Base-by-base conservation (phyloP, 2,113 vertebrate genomes). In the Poeciliopsis retropinna region DNA sequence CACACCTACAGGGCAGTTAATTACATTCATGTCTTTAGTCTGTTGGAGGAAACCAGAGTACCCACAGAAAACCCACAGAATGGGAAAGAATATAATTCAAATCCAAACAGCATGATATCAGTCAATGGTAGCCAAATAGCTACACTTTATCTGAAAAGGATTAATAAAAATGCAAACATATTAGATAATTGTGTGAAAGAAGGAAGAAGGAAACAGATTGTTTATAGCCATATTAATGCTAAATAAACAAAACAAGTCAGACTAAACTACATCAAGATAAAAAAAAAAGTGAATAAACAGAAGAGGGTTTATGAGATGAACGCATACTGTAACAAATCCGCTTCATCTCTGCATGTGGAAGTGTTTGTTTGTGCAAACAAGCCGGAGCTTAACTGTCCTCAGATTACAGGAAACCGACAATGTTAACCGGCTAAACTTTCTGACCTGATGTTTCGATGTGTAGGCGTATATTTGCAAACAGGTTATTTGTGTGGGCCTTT, bases 401-500 rank as follows among this genome's bases (percentile, higher is more conserved):
- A 17, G 51, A 57, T 57, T 17, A n/a, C 51, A 57, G 51, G 47
- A n/a, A 57, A n/a, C 51, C n/a, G 25, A 57, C 22, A 57, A 57
- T 10, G 51, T 57, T 8, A 57, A 10, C 51, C 10, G 51, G 25
- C 51, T 25, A 25, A 57, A 57, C 22, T 57, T 57, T 57, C 51
- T 57, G 51, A 57, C 51, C 51, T n/a, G 22, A 57, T 57, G 51
- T 57, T 57, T 57, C 51, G 8, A 57, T 57, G 51, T n/a, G 1
- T 57, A 57, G 8, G 51, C 51, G 22, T 54, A 54, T 54, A 7
- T 57, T 57, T 57, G 51, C 51, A 57, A 57, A 57, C 51, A 70
- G 66, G 44, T 41, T 54, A 11, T 64, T 51, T 44, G 62, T 71
- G 47, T 70, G 63, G 44, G 71, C 64, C 47, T 61, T 61, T 70